phyloP scores from a whole-genome alignment of 2,797 vertebrate species.

The Rhinella marina region DNA sequence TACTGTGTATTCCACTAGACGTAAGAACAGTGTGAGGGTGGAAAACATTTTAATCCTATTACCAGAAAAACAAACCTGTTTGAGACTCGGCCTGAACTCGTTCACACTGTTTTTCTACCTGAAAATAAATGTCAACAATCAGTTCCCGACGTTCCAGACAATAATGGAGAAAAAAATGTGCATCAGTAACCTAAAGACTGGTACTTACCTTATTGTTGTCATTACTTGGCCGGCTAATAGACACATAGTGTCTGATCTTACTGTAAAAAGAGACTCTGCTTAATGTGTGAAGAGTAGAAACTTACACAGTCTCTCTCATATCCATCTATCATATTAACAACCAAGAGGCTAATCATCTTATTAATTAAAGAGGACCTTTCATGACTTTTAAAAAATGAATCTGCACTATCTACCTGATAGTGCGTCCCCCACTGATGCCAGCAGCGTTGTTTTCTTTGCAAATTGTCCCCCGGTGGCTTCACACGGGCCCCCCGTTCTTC shows the following conservation, averaged over 20 bases:
- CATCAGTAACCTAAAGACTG: not conserved
- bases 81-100: constrained; percentile 90
- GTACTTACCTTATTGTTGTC: constrained; percentile 92
- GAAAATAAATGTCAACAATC: constrained; percentile 63
- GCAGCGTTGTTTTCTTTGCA: too few species aligned
- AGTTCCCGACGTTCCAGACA: constrained; percentile 1
- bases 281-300: not conserved
- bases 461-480: too few species aligned
- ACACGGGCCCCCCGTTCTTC: too few species aligned
- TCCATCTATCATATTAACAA: too few species aligned
- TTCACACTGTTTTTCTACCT: constrained; percentile 89
- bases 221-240: constrained; percentile 93
- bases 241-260: constrained; percentile 99
- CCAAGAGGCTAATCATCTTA: too few species aligned
- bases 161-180: not conserved
- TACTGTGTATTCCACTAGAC: not conserved
- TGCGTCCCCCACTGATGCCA: too few species aligned
- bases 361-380: too few species aligned
- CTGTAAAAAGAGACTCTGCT: constrained; percentile 74
- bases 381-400: too few species aligned
- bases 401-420: too few species aligned
- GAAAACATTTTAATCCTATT: constrained; percentile 42
- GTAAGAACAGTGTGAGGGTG: not conserved
- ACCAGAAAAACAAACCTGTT: constrained; percentile 80
- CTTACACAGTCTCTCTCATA: not conserved